A percentile compares a stretch with the other conserved stretches of the same genome.
Conservation (phyloP, 2,888 invertebrate species). For the Agrilus cyanescens region DNA sequence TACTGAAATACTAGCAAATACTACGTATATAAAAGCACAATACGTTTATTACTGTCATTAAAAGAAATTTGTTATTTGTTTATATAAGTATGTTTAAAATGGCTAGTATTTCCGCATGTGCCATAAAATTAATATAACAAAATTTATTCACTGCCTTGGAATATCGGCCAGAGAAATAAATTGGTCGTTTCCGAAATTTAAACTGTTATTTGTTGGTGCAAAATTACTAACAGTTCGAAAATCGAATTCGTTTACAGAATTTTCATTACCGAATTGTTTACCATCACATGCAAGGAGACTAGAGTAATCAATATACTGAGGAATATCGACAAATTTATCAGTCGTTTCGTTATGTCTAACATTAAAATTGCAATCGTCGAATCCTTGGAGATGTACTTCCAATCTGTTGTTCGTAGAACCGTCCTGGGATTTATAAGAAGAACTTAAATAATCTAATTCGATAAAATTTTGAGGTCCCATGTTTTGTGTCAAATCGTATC, state of each 20-base stretch:
- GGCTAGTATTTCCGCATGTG: no score
- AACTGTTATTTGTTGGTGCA: slow-evolving; percentile 9
- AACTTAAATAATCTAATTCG: no score
- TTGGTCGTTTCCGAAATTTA: slow-evolving; percentile 13
- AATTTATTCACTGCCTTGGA: not conserved
- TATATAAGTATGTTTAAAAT: no score
- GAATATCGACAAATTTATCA: slow-evolving; percentile 26
- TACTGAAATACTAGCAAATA: no score
- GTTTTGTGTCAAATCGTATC: no score
- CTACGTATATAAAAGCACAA: no score
- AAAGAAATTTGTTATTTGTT: no score
- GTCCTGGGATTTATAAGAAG: no score
- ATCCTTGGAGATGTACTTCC: slow-evolving; percentile 8
- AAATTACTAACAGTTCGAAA: slow-evolving; percentile 27
- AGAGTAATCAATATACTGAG: slow-evolving; percentile 30
- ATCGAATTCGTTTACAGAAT: slow-evolving; percentile 29
- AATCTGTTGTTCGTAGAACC: no score
- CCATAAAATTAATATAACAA: not conserved
- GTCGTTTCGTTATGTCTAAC: slow-evolving; percentile 11
- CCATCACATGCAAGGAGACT: slow-evolving; percentile 28
- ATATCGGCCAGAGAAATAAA: slow-evolving; percentile 8
- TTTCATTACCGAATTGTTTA: slow-evolving; percentile 22
- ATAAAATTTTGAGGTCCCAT: no score
- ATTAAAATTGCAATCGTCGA: slow-evolving; percentile 12
- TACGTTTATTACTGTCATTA: no score